Base-by-base conservation (phyloP, 2,888 invertebrate species). In the Synergus laeviventris region DNA sequence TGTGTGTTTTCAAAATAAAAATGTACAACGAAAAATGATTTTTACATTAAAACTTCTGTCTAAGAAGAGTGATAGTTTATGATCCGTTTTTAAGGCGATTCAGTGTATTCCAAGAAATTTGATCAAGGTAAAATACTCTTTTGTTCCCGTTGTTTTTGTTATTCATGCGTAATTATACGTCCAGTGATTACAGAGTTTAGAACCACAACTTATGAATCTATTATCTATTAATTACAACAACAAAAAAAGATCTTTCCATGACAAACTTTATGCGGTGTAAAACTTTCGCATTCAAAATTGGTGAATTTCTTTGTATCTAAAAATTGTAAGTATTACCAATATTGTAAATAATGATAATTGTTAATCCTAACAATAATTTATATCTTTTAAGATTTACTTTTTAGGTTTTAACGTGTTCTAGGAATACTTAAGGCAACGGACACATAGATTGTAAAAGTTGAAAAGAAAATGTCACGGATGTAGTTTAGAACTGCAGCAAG, bases 401-500 rank as follows among this genome's bases (percentile, higher is more conserved):
- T n/a, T 5, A 49, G n/a, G n/a, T 49, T 49, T 49, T 8, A n/a
- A 18, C 21, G 16, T 21, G 9, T 45, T 42, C 31, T 16, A 45
- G 24, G 45, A 70, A 70, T 70, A 70, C 49, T 70, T 70, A 49
- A 31, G 3, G 24, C n/a, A 11, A 24, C n/a, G n/a, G 31, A 24
- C 45, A 31, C 45, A 31, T 31, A 49, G 49, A 45, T n/a, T 49
- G 31, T 49, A 70, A 49, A 49, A n/a, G 2, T 31, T 16, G 45
- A 5, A 31, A 42, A 31, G 70, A 70, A 70, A 70, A 70, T 70
- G 70, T 70, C 49, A 70, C 45, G 70, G 70, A 24, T 45, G 45
- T 45, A 70, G 66, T 70, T 70, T 70, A 70, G 56, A 70, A 70
- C 66, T 70, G 66, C 70, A 70, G 24, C 70, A 49, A 70, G 62